Base-by-base conservation (phyloP, 1,140 invertebrate genomes). In the Argopecten irradians region DNA sequence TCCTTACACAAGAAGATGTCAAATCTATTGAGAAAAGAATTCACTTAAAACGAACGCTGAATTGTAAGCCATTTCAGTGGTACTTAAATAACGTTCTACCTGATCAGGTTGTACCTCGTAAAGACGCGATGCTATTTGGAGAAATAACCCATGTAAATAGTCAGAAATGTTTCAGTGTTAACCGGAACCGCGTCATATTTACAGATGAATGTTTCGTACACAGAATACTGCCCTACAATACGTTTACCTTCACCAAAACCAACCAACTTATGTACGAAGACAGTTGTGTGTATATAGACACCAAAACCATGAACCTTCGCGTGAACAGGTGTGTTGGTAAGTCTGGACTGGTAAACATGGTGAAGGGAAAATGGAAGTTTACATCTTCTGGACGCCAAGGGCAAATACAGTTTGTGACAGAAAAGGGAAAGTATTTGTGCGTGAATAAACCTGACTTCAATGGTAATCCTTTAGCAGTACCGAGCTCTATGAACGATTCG, bases 11-110 rank as follows among this genome's bases (percentile, higher is more conserved):
- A n/a, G 55, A 71, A 71, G 55, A 71, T 71, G 8, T 71, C 8
- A 71, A 71, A 28, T 71, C 55, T 8, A 71, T 71, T 28, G 11
- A n/a, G 5, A 71, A 71, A 71, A 71, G 55, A 71, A 71, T 71
- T 5, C 1, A 71, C 1, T 71, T 71, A 16, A 71, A 71, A 71
- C 55, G 82, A 36, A 83, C 41, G 34, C 43, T 92, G 19, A 55
- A 87, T 13, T 92, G 92, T 55, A 89, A 90, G 33, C 83, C 71
- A 46, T 92, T 92, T 43, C 43, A 87, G 28, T 92, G 92, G 92
- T 91, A 83, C 39, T 32, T 92, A 36, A 34, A 88, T 13, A 87
- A 92, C 43, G 36, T 92, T 19, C 83, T 91, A 32, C 91, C 92
- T 9, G 91, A 91, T 34, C 71, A 91, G 34, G 84, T 88, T 34